Evolutionary conservation across 2,888 invertebrate genomes (phyloP).

Genomic region (Heterodera filipjevi): DNA sequence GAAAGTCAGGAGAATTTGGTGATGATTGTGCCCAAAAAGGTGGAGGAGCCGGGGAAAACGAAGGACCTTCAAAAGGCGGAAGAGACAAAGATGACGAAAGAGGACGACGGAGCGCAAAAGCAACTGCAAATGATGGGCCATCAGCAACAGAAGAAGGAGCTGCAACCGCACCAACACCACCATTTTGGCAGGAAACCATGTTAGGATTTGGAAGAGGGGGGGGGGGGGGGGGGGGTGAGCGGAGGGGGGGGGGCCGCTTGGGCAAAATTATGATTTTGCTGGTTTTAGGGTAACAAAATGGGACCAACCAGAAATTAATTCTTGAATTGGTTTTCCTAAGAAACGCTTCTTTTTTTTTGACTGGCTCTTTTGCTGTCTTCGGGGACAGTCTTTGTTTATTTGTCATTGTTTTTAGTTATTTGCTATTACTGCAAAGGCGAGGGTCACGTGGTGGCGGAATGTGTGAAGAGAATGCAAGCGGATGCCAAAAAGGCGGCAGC

Average conservation of each 20-base stretch:
- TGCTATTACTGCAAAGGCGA: background rate
- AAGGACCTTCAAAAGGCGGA: background rate
- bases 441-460: background rate
- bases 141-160: background rate
- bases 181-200: background rate
- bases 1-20: background rate
- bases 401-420: background rate
- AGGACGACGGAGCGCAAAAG: background rate
- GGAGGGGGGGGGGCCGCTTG: too few species aligned
- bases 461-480: background rate
- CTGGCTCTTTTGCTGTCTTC: too few species aligned
- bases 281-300: too few species aligned
- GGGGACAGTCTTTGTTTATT: too few species aligned
- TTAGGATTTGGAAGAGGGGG: background rate
- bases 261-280: too few species aligned
- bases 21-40: background rate
- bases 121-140: background rate
- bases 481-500: conserved; percentile 4
- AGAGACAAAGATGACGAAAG: background rate
- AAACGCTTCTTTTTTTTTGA: too few species aligned
- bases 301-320: too few species aligned
- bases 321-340: too few species aligned
- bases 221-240: too few species aligned
- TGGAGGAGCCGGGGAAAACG: background rate
- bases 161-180: background rate